phyloP scores from a whole-genome alignment of 1,140 invertebrate genomes.

The Episyrphus balteatus region DNA sequence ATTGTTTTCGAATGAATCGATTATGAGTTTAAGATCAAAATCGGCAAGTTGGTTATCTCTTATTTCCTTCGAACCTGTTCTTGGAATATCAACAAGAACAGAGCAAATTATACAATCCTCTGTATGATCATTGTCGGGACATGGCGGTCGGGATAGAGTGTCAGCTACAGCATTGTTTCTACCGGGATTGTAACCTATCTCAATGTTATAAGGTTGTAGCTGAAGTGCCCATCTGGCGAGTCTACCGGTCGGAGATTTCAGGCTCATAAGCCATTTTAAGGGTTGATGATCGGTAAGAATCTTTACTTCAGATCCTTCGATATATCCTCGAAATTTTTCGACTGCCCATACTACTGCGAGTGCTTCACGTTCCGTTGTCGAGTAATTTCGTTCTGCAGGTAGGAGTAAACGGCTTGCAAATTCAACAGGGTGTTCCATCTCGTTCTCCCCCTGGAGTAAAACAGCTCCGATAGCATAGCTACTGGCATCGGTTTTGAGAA shows the following conservation, averaged over 20 bases:
- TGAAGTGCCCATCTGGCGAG: conserved; percentile 38
- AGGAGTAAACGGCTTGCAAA: conserved; percentile 36
- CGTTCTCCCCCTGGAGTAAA: conserved; percentile 12
- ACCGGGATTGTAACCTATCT: too few relatives aligned
- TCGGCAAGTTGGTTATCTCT: conserved; percentile 4
- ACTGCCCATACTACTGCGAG: conserved; percentile 41
- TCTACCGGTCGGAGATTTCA: conserved; percentile 34
- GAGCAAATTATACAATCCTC: conserved; percentile 12
- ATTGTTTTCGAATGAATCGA: conserved; percentile 2
- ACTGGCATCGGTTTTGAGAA: conserved; percentile 19
- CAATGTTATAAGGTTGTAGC: conserved; percentile 37
- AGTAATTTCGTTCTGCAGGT: conserved; percentile 37
- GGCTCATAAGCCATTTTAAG: conserved; percentile 37
- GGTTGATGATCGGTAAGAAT: conserved; percentile 41
- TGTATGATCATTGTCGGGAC: neutral
- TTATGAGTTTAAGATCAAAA: conserved; percentile 1
- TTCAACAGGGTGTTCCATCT: conserved; percentile 17
- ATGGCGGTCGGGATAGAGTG: conserved; percentile 15
- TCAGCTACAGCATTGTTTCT: conserved; percentile 22
- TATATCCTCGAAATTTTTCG: conserved; percentile 32
- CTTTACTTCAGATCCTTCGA: conserved; percentile 37
- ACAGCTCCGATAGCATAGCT: conserved; percentile 20
- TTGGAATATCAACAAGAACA: conserved; percentile 11
- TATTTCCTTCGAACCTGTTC: conserved; percentile 7
- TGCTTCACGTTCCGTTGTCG: conserved; percentile 37